phyloP scores from a whole-genome alignment of 2,113 vertebrate species.

The Ginglymostoma cirratum region DNA sequence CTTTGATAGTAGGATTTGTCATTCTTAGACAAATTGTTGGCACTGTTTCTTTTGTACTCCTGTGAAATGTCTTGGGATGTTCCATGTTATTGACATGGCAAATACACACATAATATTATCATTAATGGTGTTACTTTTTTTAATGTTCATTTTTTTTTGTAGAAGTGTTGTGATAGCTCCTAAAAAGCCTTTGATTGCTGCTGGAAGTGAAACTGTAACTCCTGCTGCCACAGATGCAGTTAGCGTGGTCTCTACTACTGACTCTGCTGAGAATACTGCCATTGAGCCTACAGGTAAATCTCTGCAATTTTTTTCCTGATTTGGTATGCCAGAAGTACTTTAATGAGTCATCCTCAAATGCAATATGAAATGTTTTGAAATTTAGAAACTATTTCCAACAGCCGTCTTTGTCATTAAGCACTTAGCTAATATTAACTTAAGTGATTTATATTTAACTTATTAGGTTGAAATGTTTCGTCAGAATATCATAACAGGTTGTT shows the following conservation, averaged over 20 bases:
- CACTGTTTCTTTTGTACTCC: neutral
- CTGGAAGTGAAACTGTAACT: constrained; percentile 48
- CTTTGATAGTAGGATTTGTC: constrained; percentile 43
- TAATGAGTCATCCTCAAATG: neutral
- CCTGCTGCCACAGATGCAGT: constrained; percentile 62
- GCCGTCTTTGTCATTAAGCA: neutral
- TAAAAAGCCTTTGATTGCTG: constrained; percentile 64
- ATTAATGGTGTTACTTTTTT: neutral
- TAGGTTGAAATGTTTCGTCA: neutral
- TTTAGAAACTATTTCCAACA: neutral
- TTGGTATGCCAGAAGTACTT: neutral
- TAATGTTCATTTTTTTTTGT: constrained; percentile 3
- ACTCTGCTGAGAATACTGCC: constrained; percentile 60
- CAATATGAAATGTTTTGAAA: neutral
- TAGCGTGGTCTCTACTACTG: constrained; percentile 75
- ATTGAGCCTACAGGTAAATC: constrained; percentile 18
- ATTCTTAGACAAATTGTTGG: constrained; percentile 17
- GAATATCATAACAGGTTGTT: neutral
- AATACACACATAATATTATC: neutral
- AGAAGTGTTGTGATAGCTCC: constrained; percentile 89
- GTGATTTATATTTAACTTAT: neutral
- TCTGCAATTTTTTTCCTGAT: neutral
- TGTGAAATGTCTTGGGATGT: neutral
- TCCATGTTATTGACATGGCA: neutral
- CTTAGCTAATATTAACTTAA: neutral